Evolutionary conservation across 2,888 invertebrate genomes (phyloP), one percentile per base, ranked within the genome.

Genomic region (Schizotus pectinicornis): DNA sequence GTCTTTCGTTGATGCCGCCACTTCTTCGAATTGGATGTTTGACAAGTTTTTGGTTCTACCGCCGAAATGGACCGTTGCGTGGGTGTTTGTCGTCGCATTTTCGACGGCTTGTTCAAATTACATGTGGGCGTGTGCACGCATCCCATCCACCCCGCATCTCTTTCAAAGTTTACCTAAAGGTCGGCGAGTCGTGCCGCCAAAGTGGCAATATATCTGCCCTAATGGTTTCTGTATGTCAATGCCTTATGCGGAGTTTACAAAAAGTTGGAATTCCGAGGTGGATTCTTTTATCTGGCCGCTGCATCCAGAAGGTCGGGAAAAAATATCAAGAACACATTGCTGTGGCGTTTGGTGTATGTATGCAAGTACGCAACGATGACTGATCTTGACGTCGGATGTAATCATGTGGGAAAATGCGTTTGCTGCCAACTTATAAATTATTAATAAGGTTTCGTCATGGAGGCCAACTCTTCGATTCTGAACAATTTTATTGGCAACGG

Each of bases 151-250:
- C 22, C 9, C 14, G 2, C 2, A n/a, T 42, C n/a, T 31, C 2
- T 13, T 50, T 14, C 41, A 41, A 39, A 9, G 14, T 33, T 41
- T 37, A 41, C 12, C 33, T 8, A 47, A 43, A 52, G 12, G 41
- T 31, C 52, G 42, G 39, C 35, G 37, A 38, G 46, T 32, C 32
- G 39, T 48, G 49, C 50, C 56, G 56, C 56, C 56, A 49, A 38
- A 49, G 50, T 49, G 43, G 43, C 37, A 3, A 43, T 56, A 50
- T 50, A 56, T 56, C 56, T 36, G 38, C 49, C 59, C 45, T 53
- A 59, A 59, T 59, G 59, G 49, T 54, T 59, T 59, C 54, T 48
- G 33, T 54, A 49, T 54, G 53, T 54, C 48, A 43, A 7, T 59
- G 49, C 49, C 54, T 34, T 59, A 43, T 54, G 43, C 11, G 57